These are phyloP conservation scores for Salvelinus alpinus DNA, from an alignment of 2,113 vertebrate species.

Conservation along the genomic window DNA sequence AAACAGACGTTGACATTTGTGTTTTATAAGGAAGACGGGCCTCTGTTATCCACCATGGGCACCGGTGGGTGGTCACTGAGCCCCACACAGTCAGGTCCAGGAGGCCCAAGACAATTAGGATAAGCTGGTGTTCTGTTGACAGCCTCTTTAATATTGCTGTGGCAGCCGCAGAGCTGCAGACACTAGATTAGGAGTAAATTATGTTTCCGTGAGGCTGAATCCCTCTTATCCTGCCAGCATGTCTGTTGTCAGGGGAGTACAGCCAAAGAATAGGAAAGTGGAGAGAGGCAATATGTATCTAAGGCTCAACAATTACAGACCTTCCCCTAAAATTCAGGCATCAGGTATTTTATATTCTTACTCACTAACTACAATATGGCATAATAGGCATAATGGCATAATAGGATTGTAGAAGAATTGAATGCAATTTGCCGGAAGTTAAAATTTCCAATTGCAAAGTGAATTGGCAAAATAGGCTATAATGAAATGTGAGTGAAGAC, in stretches of 20 bases:
- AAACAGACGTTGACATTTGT: too few relatives aligned
- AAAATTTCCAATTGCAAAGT: too few relatives aligned
- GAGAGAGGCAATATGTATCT: not conserved
- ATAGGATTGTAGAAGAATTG: too few relatives aligned
- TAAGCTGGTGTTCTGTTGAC: not conserved
- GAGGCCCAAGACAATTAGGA: conserved; percentile 2
- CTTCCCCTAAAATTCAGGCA: not conserved
- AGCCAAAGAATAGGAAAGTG: not conserved
- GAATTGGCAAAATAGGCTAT: too few relatives aligned
- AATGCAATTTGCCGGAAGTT: too few relatives aligned
- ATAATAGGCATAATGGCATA: too few relatives aligned
- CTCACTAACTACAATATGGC: not conserved
- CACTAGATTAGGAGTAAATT: not conserved
- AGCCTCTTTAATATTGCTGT: not conserved
- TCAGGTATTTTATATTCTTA: not conserved
- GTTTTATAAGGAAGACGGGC: not conserved
- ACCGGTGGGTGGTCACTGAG: not conserved
- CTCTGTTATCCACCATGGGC: not conserved
- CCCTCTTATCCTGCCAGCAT: not conserved
- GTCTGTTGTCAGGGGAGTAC: conserved; percentile 1
- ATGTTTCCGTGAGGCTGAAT: not conserved
- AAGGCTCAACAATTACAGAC: not conserved
- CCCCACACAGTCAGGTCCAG: not conserved
- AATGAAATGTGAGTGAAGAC: too few relatives aligned
- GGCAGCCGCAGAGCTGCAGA: not conserved